phyloP scores from a whole-genome alignment of 2,113 vertebrate species.

The Laterallus jamaicensis region DNA sequence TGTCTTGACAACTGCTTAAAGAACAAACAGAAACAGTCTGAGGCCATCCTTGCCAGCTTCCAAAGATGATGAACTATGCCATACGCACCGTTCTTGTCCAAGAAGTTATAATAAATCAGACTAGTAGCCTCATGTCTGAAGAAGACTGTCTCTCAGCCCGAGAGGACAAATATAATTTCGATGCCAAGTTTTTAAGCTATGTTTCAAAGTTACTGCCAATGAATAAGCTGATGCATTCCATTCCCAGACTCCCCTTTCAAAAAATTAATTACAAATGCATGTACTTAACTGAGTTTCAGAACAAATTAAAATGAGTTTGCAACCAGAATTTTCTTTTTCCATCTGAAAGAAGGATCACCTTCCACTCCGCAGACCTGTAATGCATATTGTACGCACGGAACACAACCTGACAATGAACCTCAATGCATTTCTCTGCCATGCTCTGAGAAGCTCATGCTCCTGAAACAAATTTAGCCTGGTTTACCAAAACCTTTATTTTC shows the following conservation, averaged over 20 bases:
- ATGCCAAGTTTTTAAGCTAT: conserved; percentile 37
- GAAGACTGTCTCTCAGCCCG: not conserved
- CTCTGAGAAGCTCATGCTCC: not conserved
- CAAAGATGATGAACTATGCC: conserved; percentile 5
- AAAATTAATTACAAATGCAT: not conserved
- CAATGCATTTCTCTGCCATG: not conserved
- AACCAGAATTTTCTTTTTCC: not conserved
- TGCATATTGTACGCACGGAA: not conserved
- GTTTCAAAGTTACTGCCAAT: conserved; percentile 27
- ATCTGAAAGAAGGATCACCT: not conserved
- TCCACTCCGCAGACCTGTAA: not conserved
- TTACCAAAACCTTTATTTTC: not conserved
- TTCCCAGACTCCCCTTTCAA: not conserved
- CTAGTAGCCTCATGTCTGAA: conserved; percentile 16
- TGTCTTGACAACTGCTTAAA: not conserved
- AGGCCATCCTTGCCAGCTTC: not conserved
- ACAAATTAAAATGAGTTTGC: not conserved
- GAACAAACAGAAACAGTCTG: not conserved
- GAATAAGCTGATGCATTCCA: not conserved
- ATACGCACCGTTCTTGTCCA: not conserved
- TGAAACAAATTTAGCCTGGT: not conserved
- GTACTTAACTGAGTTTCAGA: not conserved
- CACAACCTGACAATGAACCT: not conserved
- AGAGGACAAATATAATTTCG: not conserved
- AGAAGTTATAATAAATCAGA: conserved; percentile 31